Base-by-base conservation (phyloP, 2,888 invertebrate species). In the Platypus cylindrus region DNA sequence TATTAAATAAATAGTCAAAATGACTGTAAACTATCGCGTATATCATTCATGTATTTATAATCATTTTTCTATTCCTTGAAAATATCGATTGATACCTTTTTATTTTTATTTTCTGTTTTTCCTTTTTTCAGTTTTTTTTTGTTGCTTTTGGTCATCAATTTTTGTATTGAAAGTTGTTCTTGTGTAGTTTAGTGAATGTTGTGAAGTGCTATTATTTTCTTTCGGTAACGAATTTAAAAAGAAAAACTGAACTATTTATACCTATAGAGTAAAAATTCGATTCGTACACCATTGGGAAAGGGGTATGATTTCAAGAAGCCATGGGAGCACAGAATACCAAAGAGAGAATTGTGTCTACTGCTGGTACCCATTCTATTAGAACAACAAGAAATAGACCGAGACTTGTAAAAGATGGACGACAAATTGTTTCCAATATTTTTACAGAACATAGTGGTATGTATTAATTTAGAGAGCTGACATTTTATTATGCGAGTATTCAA, bases 241-340 rank as follows among this genome's bases (percentile, higher is more conserved):
- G 32, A 34, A 20, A 27, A 25, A 28, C 18, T 48, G 55, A n/a
- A n/a, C n/a, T n/a, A n/a, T n/a, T n/a, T n/a, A n/a, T n/a, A n/a
- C n/a, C n/a, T n/a, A n/a, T n/a, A n/a, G n/a, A n/a, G n/a, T n/a
- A n/a, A n/a, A n/a, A n/a, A n/a, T n/a, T n/a, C n/a, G n/a, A n/a
- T n/a, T n/a, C n/a, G n/a, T n/a, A n/a, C n/a, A n/a, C n/a, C n/a
- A n/a, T n/a, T n/a, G n/a, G n/a, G n/a, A 47, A 39, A 45, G 46
- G 56, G 58, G 55, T 48, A 60, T 64, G 64, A 56, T 55, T 62
- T 56, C 58, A 30, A 31, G 59, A n/a, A 63, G 67, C 60, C 62
- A 89, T 89, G 89, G 89, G 89, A 65, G 87, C 87, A 60, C 89
- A 89, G 73, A 89, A 86, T 72, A 85, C 83, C 62, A 89, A 90